phyloP scores from a whole-genome alignment of 2,113 vertebrate species.

The Dipodomys ordii region DNA sequence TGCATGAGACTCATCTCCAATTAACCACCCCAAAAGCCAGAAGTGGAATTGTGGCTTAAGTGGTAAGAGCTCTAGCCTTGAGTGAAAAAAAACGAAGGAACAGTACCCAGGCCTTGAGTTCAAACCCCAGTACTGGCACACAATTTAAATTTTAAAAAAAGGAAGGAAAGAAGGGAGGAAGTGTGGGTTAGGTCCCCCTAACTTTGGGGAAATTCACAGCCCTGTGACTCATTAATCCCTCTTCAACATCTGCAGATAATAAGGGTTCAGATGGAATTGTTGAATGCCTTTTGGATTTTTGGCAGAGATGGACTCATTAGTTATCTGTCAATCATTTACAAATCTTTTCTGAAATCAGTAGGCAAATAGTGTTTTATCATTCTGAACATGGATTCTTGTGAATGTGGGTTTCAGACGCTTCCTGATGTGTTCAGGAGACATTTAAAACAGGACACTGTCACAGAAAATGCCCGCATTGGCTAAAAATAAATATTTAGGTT shows the following conservation, averaged over 20 bases:
- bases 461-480: slow-evolving; percentile 10
- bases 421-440: background rate
- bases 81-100: too few species aligned
- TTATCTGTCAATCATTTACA: slow-evolving; percentile 76
- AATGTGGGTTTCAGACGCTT: background rate
- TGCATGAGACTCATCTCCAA: too few species aligned
- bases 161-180: too few species aligned
- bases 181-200: too few species aligned
- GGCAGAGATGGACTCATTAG: slow-evolving; percentile 69
- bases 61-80: too few species aligned
- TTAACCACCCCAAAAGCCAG: too few species aligned
- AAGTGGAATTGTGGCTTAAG: too few species aligned
- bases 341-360: slow-evolving; percentile 66
- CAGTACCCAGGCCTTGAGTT: too few species aligned
- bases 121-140: too few species aligned
- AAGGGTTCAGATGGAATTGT: slow-evolving; percentile 50
- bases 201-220: slow-evolving; percentile 52
- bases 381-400: slow-evolving; percentile 7
- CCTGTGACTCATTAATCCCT: slow-evolving; percentile 73
- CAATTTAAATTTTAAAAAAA: too few species aligned
- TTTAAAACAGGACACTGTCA: background rate
- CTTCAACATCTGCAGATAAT: slow-evolving; percentile 19
- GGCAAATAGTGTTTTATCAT: slow-evolving; percentile 54
- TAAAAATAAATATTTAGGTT: background rate
- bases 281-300: slow-evolving; percentile 66